Evolutionary conservation across 2,113 vertebrate genomes (phyloP).

Genomic region (Nothoprocta pentlandii): DNA sequence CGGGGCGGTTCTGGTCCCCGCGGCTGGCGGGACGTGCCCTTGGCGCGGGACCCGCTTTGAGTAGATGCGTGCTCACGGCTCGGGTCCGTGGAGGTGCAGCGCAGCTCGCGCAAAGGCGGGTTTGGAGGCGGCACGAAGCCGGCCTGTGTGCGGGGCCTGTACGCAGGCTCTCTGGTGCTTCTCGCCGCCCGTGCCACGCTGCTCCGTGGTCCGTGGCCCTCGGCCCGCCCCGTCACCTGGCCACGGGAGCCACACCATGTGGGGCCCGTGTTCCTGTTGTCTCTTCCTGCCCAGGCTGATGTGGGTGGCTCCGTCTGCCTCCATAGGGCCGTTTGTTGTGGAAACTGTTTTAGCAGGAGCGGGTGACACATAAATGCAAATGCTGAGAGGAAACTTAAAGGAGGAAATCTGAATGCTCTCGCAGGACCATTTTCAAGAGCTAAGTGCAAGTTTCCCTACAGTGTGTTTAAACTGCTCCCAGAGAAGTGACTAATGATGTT

Average conservation of each 20-base stretch:
- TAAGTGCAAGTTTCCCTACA: fast-evolving
- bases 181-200: no score
- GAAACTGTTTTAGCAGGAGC: constrained; percentile 19
- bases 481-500: not conserved
- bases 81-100: no score
- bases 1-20: no score
- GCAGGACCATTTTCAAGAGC: not conserved
- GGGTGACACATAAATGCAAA: not conserved
- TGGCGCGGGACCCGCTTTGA: no score
- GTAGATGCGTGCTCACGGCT: no score
- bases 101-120: no score
- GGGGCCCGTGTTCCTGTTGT: not conserved
- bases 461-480: fast-evolving
- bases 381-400: not conserved
- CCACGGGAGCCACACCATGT: not conserved
- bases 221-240: not conserved
- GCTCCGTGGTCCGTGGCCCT: no score
- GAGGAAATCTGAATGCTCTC: not conserved
- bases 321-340: not conserved
- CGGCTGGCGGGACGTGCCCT: no score
- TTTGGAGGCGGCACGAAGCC: no score
- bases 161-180: no score
- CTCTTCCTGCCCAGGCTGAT: not conserved
- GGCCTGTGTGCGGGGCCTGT: no score
- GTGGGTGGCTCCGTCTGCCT: not conserved